Evolutionary conservation across 2,797 vertebrate species (phyloP).

Genomic region (Botia almorhae): DNA sequence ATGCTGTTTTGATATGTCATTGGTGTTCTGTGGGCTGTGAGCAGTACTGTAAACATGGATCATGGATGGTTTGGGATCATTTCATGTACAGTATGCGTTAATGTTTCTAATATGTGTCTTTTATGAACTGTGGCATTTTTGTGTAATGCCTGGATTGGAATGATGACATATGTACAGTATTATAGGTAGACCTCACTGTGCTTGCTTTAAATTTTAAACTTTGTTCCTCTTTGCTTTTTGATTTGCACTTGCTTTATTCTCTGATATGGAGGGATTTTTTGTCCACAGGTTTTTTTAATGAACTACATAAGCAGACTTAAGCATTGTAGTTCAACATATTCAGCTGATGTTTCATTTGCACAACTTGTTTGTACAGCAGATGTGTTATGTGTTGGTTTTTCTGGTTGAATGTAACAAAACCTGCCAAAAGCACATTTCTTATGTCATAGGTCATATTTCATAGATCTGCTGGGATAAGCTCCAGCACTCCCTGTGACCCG

Average conservation of each 20-base stretch:
- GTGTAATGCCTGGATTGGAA: conserved; percentile 5
- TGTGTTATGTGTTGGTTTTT: not conserved
- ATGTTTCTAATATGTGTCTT: conserved; percentile 36
- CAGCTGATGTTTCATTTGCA: not conserved
- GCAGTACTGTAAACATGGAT: conserved; percentile 28
- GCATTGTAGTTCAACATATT: not conserved
- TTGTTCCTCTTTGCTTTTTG: not conserved
- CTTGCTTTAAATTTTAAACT: conserved; percentile 1
- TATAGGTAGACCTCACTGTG: not conserved
- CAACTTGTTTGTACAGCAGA: not conserved
- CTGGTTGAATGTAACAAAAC: not conserved
- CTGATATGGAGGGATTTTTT: not conserved
- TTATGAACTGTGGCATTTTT: conserved; percentile 13
- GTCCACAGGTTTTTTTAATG: not conserved
- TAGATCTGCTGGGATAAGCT: not conserved
- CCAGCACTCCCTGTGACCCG: not conserved
- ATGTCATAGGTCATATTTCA: not conserved
- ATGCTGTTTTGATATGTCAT: conserved; percentile 23
- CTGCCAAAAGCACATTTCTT: not conserved
- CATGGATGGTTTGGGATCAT: conserved; percentile 54
- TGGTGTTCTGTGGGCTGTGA: conserved; percentile 11
- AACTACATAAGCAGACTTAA: not conserved
- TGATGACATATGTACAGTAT: not conserved
- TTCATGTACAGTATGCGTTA: conserved; percentile 35
- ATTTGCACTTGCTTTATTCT: not conserved